Conservation (phyloP, 2,888 invertebrate species). For the Tetranychus piercei region DNA sequence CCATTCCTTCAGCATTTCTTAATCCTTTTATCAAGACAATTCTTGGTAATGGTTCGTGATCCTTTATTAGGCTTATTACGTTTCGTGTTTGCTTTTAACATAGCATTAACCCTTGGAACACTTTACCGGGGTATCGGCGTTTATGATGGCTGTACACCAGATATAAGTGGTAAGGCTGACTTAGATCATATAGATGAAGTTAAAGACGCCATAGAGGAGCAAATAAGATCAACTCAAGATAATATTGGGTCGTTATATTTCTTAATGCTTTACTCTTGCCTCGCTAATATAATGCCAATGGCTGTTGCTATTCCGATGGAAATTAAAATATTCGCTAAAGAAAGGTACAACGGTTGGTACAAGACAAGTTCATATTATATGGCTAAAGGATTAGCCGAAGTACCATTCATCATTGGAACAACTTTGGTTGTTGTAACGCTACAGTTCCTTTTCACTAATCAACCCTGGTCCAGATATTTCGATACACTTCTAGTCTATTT, state of each 20-base stretch:
- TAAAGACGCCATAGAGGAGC: slow-evolving; percentile 37
- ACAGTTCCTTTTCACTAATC: not conserved
- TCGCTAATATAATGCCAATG: slow-evolving; percentile 52
- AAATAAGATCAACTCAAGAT: slow-evolving; percentile 61
- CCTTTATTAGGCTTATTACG: not conserved
- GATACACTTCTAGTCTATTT: too few species aligned
- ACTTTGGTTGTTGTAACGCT: not conserved
- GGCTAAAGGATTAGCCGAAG: slow-evolving; percentile 6
- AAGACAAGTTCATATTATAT: slow-evolving; percentile 4
- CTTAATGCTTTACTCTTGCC: not conserved
- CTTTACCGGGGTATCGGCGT: not conserved
- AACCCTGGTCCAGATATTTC: not conserved
- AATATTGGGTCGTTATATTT: slow-evolving; percentile 47
- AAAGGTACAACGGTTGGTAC: slow-evolving; percentile 12
- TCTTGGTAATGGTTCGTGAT: slow-evolving; percentile 3
- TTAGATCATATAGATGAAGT: not conserved
- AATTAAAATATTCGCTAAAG: slow-evolving; percentile 2
- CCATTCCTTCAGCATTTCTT: not conserved
- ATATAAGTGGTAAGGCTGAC: not conserved
- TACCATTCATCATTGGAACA: not conserved
- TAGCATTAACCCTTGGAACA: slow-evolving; percentile 30
- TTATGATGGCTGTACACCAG: not conserved
- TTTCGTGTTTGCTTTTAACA: slow-evolving; percentile 11
- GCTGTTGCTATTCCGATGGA: slow-evolving; percentile 67
- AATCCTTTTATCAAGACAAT: not conserved